These are phyloP conservation scores for Trachemys scripta DNA, from an alignment of 2,113 vertebrate species.

Conservation along the genomic window DNA sequence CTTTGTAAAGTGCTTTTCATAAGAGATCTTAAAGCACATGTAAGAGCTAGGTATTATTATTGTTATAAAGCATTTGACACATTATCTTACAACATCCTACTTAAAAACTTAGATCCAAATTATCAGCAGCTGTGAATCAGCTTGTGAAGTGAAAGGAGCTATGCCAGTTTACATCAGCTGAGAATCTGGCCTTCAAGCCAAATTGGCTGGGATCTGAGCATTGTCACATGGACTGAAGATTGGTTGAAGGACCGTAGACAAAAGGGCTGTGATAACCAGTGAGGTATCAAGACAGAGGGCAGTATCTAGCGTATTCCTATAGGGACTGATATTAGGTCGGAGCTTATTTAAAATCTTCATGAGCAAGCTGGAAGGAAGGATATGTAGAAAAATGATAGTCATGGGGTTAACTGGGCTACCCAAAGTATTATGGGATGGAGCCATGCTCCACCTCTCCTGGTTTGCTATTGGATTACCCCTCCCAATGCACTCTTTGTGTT, in stretches of 20 bases:
- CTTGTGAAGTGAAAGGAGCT: constrained; percentile 40
- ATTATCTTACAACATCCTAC: not conserved
- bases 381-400: not conserved
- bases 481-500: not conserved
- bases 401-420: not conserved
- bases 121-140: not conserved
- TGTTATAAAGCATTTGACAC: not conserved
- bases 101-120: not conserved
- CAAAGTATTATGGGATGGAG: not conserved
- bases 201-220: accelerated
- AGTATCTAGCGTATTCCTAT: not conserved
- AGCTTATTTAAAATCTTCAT: not conserved
- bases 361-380: not conserved
- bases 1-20: accelerated
- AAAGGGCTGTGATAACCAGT: not conserved
- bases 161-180: not conserved
- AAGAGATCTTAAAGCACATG: too few species aligned
- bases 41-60: not conserved
- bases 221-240: not conserved
- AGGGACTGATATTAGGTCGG: not conserved
- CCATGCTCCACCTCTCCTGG: not conserved
- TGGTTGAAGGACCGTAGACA: not conserved
- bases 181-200: not conserved
- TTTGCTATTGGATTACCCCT: not conserved
- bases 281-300: accelerated